Base-by-base conservation (phyloP, 2,797 vertebrate species). In the Silurus aristotelis region DNA sequence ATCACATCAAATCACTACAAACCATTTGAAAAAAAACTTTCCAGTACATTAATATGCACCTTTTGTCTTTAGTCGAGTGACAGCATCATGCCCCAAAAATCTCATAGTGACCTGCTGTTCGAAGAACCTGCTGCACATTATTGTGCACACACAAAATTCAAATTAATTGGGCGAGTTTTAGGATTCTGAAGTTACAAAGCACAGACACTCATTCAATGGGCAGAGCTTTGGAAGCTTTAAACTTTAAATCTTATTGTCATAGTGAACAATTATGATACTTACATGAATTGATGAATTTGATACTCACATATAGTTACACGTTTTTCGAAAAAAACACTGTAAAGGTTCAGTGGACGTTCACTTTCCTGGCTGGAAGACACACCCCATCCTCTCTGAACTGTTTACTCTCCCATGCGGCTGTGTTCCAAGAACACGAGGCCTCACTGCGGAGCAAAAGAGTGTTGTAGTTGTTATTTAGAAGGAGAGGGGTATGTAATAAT, bases 381-480 rank as follows among this genome's bases (percentile, higher is more conserved):
- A 1, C 85, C 81, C 83, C 91, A 89, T 92, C 91, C 89, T 91
- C 89, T 90, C 89, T 89, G 89, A 89, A 91, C 93, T 94, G 95
- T 95, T 95, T 95, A 96, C 95, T 93, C 94, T 95, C 94, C 94
- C 94, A 93, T 94, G 93, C 82, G 87, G 91, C 93, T n/a, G 88
- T 81, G 94, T 93, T 95, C 94, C 92, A 95, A 95, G 95, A 95
- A 93, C 94, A 83, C 83, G 87, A 83, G 71, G 89, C 90, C 90
- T 90, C 85, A 85, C 93, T 93, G 94, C n/a, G 95, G 95, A 95
- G 94, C 93, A 95, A 95, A 96, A 93, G 83, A 93, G 93, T 94
- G 94, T 93, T 80, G 80, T 86, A 87, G 81, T 82, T 63, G 67
- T 63, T 63, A 87, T 92, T 89, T 90, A 89, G 87, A 90, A 89